Percentiles rank a stretch among this genome's conserved stretches.
phyloP scores from a whole-genome alignment of 2,113 vertebrate species.

The Toxostoma redivivum region DNA sequence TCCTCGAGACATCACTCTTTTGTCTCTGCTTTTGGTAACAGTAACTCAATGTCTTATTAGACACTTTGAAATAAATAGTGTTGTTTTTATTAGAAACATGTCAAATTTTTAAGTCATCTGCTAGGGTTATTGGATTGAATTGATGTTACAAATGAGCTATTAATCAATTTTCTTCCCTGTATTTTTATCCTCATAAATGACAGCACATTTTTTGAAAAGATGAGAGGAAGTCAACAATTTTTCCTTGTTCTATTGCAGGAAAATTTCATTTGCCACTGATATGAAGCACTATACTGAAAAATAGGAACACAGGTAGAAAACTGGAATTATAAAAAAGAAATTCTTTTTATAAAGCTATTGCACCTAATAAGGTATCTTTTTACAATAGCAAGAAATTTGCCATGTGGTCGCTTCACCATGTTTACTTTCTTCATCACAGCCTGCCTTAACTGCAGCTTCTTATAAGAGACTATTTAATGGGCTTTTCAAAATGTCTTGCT shows the following conservation, averaged over 20 bases:
- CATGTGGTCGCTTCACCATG: neutral
- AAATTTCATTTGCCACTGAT: neutral
- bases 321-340: neutral
- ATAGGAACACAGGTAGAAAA: neutral
- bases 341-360: neutral
- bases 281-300: neutral
- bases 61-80: neutral
- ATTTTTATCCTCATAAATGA: neutral
- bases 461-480: neutral
- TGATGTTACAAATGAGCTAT: neutral
- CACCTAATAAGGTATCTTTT: neutral
- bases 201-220: neutral
- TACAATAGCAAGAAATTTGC: neutral
- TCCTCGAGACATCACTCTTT: neutral
- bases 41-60: neutral
- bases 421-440: neutral
- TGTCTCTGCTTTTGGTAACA: neutral
- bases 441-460: neutral
- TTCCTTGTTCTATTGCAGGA: neutral
- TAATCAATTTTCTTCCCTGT: neutral
- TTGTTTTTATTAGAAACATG: neutral
- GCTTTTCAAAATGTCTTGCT: neutral
- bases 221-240: neutral
- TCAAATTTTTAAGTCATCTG: neutral
- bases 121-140: neutral